Conservation (phyloP, 30 jellyfish, hydroid and myxozoan genomes). For the Turritopsis rubra region DNA sequence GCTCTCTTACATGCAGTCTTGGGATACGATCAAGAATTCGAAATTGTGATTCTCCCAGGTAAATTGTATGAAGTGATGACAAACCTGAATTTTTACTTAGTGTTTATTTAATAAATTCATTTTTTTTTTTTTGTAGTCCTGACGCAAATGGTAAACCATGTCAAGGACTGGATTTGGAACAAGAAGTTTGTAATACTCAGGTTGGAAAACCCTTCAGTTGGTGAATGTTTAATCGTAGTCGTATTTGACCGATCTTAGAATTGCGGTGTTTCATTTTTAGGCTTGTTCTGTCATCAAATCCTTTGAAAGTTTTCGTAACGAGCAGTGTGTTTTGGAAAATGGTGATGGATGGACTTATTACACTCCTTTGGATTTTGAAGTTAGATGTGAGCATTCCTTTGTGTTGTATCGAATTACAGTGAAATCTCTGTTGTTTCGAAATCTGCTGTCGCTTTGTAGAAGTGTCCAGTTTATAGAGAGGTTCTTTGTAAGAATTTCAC, state of each 20-base stretch:
- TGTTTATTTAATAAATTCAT: background rate
- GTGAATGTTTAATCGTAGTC: too few species aligned
- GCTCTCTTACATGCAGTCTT: slow-evolving; percentile 78
- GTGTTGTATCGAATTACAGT: too few species aligned
- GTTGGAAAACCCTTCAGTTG: too few species aligned
- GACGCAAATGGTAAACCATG: slow-evolving; percentile 57
- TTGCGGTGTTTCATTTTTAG: background rate
- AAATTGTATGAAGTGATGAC: background rate
- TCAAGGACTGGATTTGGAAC: slow-evolving; percentile 37
- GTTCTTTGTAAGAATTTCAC: too few species aligned
- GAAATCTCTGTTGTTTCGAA: too few species aligned
- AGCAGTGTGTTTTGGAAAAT: slow-evolving; percentile 9
- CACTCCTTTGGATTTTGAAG: slow-evolving; percentile 7
- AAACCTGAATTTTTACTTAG: background rate
- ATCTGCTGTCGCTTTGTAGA: too few species aligned
- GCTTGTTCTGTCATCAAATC: slow-evolving; percentile 23
- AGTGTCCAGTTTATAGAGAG: too few species aligned
- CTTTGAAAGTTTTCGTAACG: slow-evolving; percentile 3
- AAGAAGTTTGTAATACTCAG: slow-evolving; percentile 53
- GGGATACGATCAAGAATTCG: slow-evolving; percentile 57
- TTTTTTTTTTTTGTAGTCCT: slow-evolving; percentile 42
- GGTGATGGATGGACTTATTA: slow-evolving; percentile 27
- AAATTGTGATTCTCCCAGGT: slow-evolving; percentile 73
- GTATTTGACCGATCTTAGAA: too few species aligned
- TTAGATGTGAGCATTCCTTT: slow-evolving; percentile 18